Evolutionary conservation across 1,140 invertebrate species (phyloP).

Genomic region (Heterodera carotae): DNA sequence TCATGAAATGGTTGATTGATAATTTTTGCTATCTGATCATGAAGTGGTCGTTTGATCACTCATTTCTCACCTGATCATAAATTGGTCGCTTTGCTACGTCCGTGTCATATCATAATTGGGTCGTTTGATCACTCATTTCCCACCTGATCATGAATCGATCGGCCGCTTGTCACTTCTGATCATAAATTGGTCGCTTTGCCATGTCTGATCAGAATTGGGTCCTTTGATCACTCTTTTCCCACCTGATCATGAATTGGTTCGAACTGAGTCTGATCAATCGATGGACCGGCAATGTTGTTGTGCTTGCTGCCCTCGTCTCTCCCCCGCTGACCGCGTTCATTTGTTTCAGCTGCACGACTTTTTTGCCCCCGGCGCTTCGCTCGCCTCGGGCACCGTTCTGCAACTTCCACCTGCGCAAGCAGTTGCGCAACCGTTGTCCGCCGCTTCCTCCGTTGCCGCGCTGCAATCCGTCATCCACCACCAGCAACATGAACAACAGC

Average conservation of each 20-base stretch:
- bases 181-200: background rate
- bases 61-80: no score
- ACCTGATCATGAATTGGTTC: no score
- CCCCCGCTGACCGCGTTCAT: background rate
- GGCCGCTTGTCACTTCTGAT: background rate
- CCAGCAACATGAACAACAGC: background rate
- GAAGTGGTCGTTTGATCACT: no score
- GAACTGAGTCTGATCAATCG: no score
- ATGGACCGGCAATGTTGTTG: no score
- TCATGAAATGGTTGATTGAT: no score
- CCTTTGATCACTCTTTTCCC: background rate
- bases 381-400: constrained; percentile 19
- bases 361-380: constrained; percentile 23
- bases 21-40: no score
- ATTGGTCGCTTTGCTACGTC: no score
- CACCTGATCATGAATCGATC: no score
- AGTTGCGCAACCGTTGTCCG: constrained; percentile 5
- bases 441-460: constrained; percentile 6
- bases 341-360: constrained; percentile 36
- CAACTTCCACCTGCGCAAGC: constrained; percentile 58
- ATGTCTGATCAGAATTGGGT: background rate
- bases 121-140: no score
- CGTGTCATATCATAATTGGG: no score
- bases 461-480: constrained; percentile 10
- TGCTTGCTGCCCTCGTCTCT: background rate